Percentiles rank a stretch among this genome's conserved stretches.
phyloP scores from a whole-genome alignment of 2,888 invertebrate species.

The Halictus quadricinctus region DNA sequence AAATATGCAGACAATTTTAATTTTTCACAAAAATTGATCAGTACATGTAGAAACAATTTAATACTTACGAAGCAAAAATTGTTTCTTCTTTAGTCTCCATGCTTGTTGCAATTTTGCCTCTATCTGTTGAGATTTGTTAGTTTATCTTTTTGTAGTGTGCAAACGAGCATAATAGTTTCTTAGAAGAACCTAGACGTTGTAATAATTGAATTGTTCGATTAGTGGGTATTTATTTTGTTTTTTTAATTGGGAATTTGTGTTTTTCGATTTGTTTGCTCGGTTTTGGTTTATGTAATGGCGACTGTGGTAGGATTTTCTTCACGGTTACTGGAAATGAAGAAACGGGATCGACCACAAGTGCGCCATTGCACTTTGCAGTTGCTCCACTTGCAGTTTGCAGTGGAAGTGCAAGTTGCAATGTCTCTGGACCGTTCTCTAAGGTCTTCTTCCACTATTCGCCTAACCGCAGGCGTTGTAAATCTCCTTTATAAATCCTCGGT shows the following conservation, averaged over 20 bases:
- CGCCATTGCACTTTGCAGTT: background rate
- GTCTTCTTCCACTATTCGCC: background rate
- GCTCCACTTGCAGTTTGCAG: background rate
- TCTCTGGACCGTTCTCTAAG: conserved; percentile 2
- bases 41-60: too few relatives aligned
- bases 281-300: background rate
- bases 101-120: too few relatives aligned
- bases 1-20: too few relatives aligned
- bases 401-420: conserved; percentile 8
- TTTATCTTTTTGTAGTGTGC: background rate
- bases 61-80: too few relatives aligned
- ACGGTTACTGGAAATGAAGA: background rate
- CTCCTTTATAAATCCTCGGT: background rate
- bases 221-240: too few relatives aligned
- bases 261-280: background rate
- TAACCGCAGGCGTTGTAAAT: background rate
- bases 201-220: too few relatives aligned
- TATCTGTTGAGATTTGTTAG: background rate
- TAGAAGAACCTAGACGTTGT: too few relatives aligned
- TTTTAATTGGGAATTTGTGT: background rate
- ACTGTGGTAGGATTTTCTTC: background rate
- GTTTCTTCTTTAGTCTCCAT: too few relatives aligned
- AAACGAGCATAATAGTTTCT: too few relatives aligned
- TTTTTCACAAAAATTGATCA: too few relatives aligned
- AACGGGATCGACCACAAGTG: background rate